Evolutionary conservation across 1,140 invertebrate genomes (phyloP).

Genomic region (Andricus grossulariae): DNA sequence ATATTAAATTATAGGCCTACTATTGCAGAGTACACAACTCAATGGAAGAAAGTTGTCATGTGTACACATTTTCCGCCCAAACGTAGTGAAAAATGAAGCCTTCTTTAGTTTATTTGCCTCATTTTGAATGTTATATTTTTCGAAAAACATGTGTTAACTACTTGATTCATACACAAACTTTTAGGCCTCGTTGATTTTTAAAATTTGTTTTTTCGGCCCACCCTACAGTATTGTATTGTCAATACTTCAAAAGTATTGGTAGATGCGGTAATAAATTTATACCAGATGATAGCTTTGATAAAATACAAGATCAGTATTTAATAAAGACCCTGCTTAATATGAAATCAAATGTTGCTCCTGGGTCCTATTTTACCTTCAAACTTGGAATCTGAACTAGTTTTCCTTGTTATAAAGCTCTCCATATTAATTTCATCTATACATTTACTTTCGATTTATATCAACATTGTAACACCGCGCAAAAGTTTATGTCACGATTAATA

Average conservation of each 20-base stretch:
- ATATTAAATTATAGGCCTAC: too few relatives aligned
- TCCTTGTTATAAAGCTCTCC: background rate
- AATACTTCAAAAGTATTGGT: background rate
- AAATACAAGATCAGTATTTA: background rate
- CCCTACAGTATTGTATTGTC: too few relatives aligned
- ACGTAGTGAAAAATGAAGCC: too few relatives aligned
- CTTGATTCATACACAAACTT: too few relatives aligned
- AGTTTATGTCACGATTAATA: background rate
- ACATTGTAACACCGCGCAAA: background rate
- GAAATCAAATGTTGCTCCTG: slow-evolving; percentile 15
- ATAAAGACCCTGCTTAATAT: background rate
- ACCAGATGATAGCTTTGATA: background rate
- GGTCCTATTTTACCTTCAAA: background rate
- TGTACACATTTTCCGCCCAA: too few relatives aligned
- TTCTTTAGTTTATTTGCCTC: too few relatives aligned
- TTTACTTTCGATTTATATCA: background rate
- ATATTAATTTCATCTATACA: background rate
- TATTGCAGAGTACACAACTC: too few relatives aligned
- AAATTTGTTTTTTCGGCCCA: too few relatives aligned
- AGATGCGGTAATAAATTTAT: background rate
- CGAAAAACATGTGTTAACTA: too few relatives aligned
- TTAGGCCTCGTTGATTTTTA: too few relatives aligned
- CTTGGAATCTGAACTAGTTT: background rate
- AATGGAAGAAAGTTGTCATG: too few relatives aligned
- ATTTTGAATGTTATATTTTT: too few relatives aligned